Evolutionary conservation across 2,797 vertebrate species (phyloP).

Genomic region (Poecilia gillii): DNA sequence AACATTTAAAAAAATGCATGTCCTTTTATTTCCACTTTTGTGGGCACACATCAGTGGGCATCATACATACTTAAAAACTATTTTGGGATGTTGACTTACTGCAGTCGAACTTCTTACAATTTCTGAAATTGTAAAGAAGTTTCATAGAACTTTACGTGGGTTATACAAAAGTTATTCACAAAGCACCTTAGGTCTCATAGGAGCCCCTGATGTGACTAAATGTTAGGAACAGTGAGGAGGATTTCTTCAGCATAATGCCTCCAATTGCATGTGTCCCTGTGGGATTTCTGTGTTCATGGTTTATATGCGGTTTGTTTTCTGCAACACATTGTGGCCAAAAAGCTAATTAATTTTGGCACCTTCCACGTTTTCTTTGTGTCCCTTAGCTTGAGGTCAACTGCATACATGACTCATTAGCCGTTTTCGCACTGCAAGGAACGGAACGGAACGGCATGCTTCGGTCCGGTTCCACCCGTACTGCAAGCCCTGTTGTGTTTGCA

Average conservation of each 20-base stretch:
- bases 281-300: background rate
- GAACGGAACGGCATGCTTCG: no score
- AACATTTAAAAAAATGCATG: no score
- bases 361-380: background rate
- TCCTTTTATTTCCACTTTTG: no score
- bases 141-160: background rate
- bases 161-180: background rate
- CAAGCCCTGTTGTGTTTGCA: no score
- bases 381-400: background rate
- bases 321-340: background rate
- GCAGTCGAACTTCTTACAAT: background rate
- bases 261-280: background rate
- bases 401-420: background rate
- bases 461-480: no score
- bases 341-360: background rate
- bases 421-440: no score
- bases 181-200: background rate
- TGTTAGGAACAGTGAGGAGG: background rate
- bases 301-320: background rate
- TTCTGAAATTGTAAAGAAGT: background rate
- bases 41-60: no score
- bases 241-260: background rate
- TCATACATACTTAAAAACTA: background rate
- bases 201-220: background rate
- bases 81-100: background rate